Percentiles rank a stretch among this genome's conserved stretches.
phyloP scores from a whole-genome alignment of 1,140 invertebrate genomes.

The Eurosta solidaginis region DNA sequence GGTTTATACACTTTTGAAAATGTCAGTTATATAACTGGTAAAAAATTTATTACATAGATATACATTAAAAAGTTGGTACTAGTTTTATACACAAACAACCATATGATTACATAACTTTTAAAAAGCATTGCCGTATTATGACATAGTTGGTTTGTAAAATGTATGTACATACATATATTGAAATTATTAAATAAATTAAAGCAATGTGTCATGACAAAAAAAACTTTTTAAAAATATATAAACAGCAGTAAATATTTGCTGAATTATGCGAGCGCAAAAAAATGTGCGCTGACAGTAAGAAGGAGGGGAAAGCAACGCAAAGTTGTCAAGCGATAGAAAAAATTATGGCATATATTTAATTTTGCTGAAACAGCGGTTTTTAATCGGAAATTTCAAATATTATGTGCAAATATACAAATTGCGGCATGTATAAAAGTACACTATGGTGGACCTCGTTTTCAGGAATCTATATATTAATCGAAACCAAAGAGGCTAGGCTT shows the following conservation, averaged over 20 bases:
- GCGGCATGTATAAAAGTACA: not conserved
- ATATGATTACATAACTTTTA: not conserved
- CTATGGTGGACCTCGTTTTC: no score
- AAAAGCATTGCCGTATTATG: not conserved
- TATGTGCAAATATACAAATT: not conserved
- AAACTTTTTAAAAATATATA: not conserved
- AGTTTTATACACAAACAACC: not conserved
- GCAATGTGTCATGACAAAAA: not conserved
- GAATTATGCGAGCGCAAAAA: slow-evolving; percentile 10
- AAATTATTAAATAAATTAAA: slow-evolving; percentile 29
- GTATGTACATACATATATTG: no score
- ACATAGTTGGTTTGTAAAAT: not conserved
- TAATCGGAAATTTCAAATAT: slow-evolving; percentile 2
- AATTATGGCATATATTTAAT: not conserved
- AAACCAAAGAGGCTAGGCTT: no score
- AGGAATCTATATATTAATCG: no score
- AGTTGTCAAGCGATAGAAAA: not conserved
- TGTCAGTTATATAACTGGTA: not conserved
- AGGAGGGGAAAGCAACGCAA: no score
- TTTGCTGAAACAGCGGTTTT: slow-evolving; percentile 21
- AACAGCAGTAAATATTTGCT: not conserved
- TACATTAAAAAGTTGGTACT: not conserved
- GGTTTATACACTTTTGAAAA: slow-evolving; percentile 4
- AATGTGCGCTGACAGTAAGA: not conserved
- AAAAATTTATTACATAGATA: slow-evolving; percentile 8